Conservation (phyloP, 2,797 vertebrate species). For the Rhinella marina region DNA sequence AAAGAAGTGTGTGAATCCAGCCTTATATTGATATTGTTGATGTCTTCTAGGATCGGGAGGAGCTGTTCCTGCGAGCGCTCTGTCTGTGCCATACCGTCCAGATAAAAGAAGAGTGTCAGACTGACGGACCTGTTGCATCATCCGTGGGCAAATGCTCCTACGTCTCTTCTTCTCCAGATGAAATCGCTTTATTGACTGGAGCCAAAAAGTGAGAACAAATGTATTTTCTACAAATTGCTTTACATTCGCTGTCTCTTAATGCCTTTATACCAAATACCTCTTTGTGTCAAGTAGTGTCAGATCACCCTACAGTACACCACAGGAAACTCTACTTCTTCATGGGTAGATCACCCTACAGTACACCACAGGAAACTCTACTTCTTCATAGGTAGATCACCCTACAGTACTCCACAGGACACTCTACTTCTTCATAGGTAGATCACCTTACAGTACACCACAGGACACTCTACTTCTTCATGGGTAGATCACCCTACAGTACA, state of each 20-base stretch:
- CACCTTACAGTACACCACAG: too few relatives aligned
- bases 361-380: too few relatives aligned
- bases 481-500: too few relatives aligned
- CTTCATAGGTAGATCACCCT: too few relatives aligned
- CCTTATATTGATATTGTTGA: neutral
- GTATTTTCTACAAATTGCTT: neutral
- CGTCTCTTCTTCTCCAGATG: conserved; percentile 93
- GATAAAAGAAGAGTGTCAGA: conserved; percentile 82
- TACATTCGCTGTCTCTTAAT: neutral
- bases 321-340: too few relatives aligned
- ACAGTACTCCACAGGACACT: too few relatives aligned
- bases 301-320: neutral
- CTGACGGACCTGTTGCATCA: conserved; percentile 68
- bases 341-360: too few relatives aligned
- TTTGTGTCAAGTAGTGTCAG: neutral
- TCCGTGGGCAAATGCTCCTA: conserved; percentile 76
- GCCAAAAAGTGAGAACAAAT: conserved; percentile 85
- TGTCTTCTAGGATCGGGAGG: conserved; percentile 75
- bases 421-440: too few relatives aligned
- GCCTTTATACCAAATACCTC: neutral
- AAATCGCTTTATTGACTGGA: conserved; percentile 93
- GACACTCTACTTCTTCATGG: too few relatives aligned
- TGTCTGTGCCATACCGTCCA: conserved; percentile 97
- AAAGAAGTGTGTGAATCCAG: too few relatives aligned
- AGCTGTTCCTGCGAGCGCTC: conserved; percentile 92